phyloP scores from a whole-genome alignment of 2,113 vertebrate species.

The Carollia perspicillata region DNA sequence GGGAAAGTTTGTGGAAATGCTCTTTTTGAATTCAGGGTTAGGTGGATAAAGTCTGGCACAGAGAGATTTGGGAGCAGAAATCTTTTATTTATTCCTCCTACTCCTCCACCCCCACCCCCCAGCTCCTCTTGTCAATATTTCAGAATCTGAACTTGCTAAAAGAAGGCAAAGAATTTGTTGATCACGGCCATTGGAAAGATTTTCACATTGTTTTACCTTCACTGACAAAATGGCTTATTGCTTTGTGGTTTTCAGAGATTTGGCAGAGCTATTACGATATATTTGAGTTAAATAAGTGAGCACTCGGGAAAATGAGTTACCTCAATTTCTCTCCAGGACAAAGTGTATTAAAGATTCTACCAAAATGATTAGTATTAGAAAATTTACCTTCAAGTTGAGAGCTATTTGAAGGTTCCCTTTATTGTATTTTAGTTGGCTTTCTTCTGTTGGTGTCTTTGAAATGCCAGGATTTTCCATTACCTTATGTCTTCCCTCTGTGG shows the following conservation, averaged over 20 bases:
- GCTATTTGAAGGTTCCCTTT: neutral
- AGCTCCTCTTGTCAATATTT: conserved; percentile 54
- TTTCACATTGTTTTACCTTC: conserved; percentile 43
- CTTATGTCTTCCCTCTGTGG: neutral
- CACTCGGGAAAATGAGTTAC: neutral
- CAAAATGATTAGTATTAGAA: neutral
- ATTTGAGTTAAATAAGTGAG: neutral
- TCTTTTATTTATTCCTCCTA: conserved; percentile 58
- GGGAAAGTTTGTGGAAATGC: conserved; percentile 86
- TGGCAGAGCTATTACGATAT: neutral
- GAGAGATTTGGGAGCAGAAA: conserved; percentile 70
- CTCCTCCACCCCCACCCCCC: neutral
- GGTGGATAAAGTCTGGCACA: conserved; percentile 77
- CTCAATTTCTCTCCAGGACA: neutral
- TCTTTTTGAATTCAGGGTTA: conserved; percentile 81
- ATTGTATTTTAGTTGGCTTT: neutral
- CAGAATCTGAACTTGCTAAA: conserved; percentile 53
- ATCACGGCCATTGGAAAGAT: conserved; percentile 20
- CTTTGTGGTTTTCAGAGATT: conserved; percentile 45
- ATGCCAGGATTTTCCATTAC: neutral
- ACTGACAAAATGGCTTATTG: conserved; percentile 31
- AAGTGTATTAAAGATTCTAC: neutral
- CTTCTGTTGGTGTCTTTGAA: neutral
- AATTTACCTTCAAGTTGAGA: neutral
- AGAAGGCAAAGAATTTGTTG: conserved; percentile 47